Evolutionary conservation across 2,888 invertebrate species (phyloP).

Genomic region (Dolichopus griseipennis): DNA sequence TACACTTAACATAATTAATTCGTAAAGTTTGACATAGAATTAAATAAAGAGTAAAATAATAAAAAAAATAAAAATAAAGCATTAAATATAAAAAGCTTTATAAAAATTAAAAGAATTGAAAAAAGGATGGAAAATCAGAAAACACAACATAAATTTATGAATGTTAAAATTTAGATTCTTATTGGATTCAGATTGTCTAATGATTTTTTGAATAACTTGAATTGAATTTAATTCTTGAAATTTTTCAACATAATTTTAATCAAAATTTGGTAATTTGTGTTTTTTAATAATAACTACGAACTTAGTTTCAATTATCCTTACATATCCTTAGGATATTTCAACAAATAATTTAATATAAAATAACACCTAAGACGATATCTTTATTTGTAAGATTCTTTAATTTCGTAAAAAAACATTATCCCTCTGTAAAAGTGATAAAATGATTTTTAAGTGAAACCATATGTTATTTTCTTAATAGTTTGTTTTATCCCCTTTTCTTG

Average conservation of each 20-base stretch:
- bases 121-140: neutral
- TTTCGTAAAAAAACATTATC: neutral
- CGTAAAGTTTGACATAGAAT: too few species aligned
- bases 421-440: neutral
- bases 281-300: too few species aligned
- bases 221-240: too few species aligned
- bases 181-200: too few species aligned
- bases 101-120: neutral
- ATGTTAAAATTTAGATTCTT: too few species aligned
- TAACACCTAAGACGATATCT: too few species aligned
- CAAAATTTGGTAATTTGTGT: too few species aligned
- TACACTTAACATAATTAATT: constrained; percentile 1
- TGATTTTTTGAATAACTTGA: too few species aligned
- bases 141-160: neutral
- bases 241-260: too few species aligned
- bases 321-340: too few species aligned
- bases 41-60: neutral
- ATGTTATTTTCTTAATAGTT: neutral
- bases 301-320: too few species aligned
- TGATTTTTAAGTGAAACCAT: neutral
- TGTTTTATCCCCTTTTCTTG: neutral
- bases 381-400: neutral
- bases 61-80: neutral
- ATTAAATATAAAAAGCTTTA: neutral
- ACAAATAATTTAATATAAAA: too few species aligned